A percentile compares a stretch with the other conserved stretches of the same genome.
Evolutionary conservation across 1,140 invertebrate species (phyloP).

Genomic region (Drosophila orosa): DNA sequence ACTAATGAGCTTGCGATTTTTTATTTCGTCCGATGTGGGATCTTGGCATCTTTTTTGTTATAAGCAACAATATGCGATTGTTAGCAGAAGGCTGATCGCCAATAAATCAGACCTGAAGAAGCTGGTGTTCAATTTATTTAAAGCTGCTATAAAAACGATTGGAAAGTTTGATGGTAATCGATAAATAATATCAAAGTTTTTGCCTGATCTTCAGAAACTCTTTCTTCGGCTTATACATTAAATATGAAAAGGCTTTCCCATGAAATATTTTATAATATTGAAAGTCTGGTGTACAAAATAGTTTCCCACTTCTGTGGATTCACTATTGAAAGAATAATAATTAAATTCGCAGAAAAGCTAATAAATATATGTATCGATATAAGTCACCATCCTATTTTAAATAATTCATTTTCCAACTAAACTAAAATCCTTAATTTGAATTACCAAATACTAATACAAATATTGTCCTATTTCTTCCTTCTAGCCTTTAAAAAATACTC

Average conservation of each 20-base stretch:
- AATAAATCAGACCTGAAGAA: conserved; percentile 15
- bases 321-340: neutral
- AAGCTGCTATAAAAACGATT: conserved; percentile 15
- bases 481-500: no score
- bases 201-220: neutral
- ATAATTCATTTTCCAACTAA: neutral
- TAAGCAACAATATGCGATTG: conserved; percentile 39
- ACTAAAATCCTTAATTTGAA: neutral
- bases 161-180: conserved; percentile 19
- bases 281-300: neutral
- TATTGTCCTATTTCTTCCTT: neutral
- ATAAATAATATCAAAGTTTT: conserved; percentile 6
- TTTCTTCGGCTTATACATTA: neutral
- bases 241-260: neutral
- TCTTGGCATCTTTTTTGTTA: conserved; percentile 37
- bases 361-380: neutral
- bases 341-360: neutral
- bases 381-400: neutral
- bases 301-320: no score
- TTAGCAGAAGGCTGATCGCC: conserved; percentile 32
- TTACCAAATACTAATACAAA: neutral
- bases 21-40: conserved; percentile 39
- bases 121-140: neutral
- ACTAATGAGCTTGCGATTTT: conserved; percentile 73
- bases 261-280: neutral